A percentile compares a stretch with the other conserved stretches of the same genome.
These are phyloP conservation scores for Melanchra persicariae DNA, from an alignment of 2,888 invertebrate species.

Conservation along the genomic window DNA sequence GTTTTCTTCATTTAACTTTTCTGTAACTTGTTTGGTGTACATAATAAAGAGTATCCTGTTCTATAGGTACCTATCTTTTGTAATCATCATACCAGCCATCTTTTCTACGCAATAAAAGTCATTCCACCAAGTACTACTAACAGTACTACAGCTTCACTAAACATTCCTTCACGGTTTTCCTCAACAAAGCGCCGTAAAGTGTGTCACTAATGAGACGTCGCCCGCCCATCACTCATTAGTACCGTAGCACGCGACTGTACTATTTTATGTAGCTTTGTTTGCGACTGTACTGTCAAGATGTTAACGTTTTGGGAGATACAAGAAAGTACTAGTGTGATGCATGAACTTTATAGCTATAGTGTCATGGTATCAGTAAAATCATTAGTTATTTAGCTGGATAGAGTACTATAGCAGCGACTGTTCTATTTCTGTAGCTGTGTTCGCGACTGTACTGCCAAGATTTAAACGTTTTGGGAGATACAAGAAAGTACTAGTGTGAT, in stretches of 20 bases:
- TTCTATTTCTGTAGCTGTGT: conserved; percentile 46
- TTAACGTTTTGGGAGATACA: conserved; percentile 17
- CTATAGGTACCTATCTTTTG: neutral
- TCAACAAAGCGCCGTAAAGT: conserved; percentile 60
- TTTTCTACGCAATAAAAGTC: conserved; percentile 26
- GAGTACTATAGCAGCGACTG: conserved; percentile 25
- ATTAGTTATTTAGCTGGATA: neutral
- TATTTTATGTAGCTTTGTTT: conserved; percentile 46
- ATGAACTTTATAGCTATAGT: neutral
- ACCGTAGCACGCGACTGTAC: conserved; percentile 53
- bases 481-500: conserved; percentile 1
- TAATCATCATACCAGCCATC: neutral
- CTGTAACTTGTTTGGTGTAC: too few relatives aligned
- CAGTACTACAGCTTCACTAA: conserved; percentile 35
- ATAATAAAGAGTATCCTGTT: too few relatives aligned
- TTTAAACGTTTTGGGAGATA: conserved; percentile 21
- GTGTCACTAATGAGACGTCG: conserved; percentile 67
- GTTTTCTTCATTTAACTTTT: too few relatives aligned
- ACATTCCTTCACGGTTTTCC: conserved; percentile 49
- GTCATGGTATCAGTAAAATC: neutral
- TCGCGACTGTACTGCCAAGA: conserved; percentile 22
- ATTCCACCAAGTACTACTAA: conserved; percentile 12
- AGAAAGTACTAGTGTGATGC: conserved; percentile 3
- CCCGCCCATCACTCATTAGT: conserved; percentile 65
- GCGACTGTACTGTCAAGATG: conserved; percentile 35